Base-by-base conservation (phyloP, 2,888 invertebrate genomes). In the Meloe dianella region DNA sequence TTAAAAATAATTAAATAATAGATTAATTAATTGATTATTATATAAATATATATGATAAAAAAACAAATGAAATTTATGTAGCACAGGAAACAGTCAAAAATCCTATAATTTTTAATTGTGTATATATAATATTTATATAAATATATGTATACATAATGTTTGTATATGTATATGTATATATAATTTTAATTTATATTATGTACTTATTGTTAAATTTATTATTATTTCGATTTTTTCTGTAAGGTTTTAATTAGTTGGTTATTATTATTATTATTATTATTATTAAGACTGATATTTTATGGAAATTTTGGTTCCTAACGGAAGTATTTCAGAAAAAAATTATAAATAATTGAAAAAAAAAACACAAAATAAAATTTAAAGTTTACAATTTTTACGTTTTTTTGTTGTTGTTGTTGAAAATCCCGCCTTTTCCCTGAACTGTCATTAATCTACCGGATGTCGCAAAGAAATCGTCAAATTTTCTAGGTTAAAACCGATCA, bases 321-420 rank as follows among this genome's bases (percentile, higher is more conserved):
- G 80, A 80, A 83, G 82, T 83, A 83, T 83, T 83, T 82, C 78
- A n/a, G n/a, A n/a, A n/a, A n/a, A n/a, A n/a, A n/a, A n/a, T n/a
- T n/a, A n/a, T n/a, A n/a, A n/a, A n/a, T n/a, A n/a, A n/a, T 78
- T 73, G 76, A 75, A 71, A 75, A 76, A 78, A 63, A 68, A 66
- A 68, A 63, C 60, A 47, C 6, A 17, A 47, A 47, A 20, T 47
- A 17, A 20, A 47, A 41, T 17, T 17, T 20, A 47, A 47, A n/a
- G n/a, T n/a, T n/a, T n/a, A n/a, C n/a, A n/a, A n/a, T n/a, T n/a
- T n/a, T n/a, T n/a, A n/a, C n/a, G n/a, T n/a, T n/a, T n/a, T n/a
- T n/a, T n/a, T n/a, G n/a, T n/a, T n/a, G n/a, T n/a, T n/a, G n/a
- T n/a, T n/a, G n/a, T n/a, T n/a, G n/a, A n/a, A n/a, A n/a, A n/a